Base-by-base conservation (phyloP, 2,113 vertebrate genomes). In the Epinephelus fuscoguttatus region DNA sequence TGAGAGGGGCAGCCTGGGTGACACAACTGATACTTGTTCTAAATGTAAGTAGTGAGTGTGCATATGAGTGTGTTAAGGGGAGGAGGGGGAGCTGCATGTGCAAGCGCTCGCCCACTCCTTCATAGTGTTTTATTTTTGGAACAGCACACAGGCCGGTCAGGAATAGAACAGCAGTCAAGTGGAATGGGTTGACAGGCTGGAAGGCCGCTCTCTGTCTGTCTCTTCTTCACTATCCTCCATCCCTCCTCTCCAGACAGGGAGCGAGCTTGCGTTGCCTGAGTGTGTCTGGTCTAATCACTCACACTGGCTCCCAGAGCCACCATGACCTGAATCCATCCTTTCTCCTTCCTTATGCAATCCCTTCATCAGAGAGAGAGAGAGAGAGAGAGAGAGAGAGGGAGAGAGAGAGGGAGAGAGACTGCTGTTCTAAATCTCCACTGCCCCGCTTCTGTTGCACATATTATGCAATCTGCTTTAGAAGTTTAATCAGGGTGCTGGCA, bases 381-480 rank as follows among this genome's bases (percentile, higher is more conserved):
- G 68, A 27, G 78, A 74, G 13, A 17, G 45, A 57, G 47, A 53
- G 62, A 69, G 70, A 78, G 67, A 68, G 64, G 75, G 71, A 40
- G 27, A 52, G 70, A 57, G 80, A 77, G 80, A 27, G 40, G 62
- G 70, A 57, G 80, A 77, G 80, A 27, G 40, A 66, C 68, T 84
- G 80, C 88, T 92, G 93, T 84, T 94, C 94, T 93, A 91, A 91
- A 95, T 93, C 92, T 94, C 93, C 86, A 94, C 93, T 94, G 91
- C 91, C 91, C 88, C 62, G 89, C 69, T 94, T 94, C 85, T 91
- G 80, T 93, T 93, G 76, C 75, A 77, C 69, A 27, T 55, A 90
- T 94, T 93, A 95, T 90, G 91, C 92, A 94, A 94, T 91, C 75
- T 79, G 87, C 91, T 92, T 93, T 90, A 80, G 81, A 86, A 70